Evolutionary conservation across 2,113 vertebrate genomes (phyloP).

Genomic region (Mandrillus leucophaeus): DNA sequence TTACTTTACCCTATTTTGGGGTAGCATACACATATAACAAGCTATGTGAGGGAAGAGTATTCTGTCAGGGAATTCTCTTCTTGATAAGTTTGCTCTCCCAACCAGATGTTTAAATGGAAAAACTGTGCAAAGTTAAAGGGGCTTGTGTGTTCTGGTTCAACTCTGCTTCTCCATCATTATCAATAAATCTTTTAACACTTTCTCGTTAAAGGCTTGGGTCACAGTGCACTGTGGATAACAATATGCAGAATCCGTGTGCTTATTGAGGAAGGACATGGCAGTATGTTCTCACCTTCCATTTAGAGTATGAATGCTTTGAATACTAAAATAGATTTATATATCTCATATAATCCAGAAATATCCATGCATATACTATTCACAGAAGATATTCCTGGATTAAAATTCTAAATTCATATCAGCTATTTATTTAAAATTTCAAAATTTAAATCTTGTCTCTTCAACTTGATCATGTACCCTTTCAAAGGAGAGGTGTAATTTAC

Average conservation of each 20-base stretch:
- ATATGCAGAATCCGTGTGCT: not conserved
- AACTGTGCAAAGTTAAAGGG: not conserved
- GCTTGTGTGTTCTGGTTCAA: not conserved
- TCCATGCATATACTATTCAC: not conserved
- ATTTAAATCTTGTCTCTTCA: not conserved
- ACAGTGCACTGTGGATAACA: not conserved
- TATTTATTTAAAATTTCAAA: not conserved
- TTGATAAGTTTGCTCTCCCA: not conserved
- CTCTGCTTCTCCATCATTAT: not conserved
- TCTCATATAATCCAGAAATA: not conserved
- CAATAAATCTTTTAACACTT: not conserved
- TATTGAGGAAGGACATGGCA: not conserved
- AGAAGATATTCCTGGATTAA: not conserved
- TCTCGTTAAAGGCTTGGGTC: not conserved
- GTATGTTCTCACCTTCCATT: not conserved
- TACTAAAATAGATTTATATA: not conserved
- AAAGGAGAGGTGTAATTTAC: not conserved
- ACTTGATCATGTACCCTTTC: not conserved
- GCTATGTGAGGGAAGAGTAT: not conserved
- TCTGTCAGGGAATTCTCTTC: not conserved
- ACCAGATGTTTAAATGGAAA: not conserved
- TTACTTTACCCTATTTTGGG: not conserved
- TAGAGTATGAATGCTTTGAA: not conserved
- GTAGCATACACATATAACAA: not conserved
- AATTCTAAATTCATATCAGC: not conserved